Conservation (phyloP, 2,888 invertebrate genomes). For the Chrysina gloriosa region DNA sequence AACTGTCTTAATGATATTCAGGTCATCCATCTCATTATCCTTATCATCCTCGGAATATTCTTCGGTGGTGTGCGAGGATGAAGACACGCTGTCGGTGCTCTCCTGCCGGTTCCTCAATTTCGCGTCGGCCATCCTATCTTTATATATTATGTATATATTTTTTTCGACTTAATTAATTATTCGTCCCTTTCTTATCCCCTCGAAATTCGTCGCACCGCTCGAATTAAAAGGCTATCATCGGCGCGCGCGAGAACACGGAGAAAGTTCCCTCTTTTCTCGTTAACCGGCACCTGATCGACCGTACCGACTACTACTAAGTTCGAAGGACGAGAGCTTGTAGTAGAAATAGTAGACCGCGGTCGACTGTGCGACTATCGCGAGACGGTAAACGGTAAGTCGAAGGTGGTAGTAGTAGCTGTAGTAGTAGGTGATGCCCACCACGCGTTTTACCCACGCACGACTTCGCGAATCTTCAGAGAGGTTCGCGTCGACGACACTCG, state of each 20-base stretch:
- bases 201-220: neutral
- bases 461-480: neutral
- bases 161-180: no score
- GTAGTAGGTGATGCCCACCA: no score
- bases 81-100: conserved; percentile 62
- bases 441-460: neutral
- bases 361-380: neutral
- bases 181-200: neutral
- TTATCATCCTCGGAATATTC: conserved; percentile 72
- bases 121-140: conserved; percentile 52
- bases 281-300: neutral
- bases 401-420: no score
- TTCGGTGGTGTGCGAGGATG: conserved; percentile 65
- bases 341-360: no score
- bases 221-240: neutral
- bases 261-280: neutral
- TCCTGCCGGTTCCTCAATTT: conserved; percentile 60
- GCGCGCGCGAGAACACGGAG: neutral
- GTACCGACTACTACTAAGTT: neutral
- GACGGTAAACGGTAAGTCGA: neutral
- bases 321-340: no score
- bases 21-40: conserved; percentile 77
- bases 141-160: no score
- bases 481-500: no score
- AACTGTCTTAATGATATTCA: conserved; percentile 88